These are phyloP conservation scores for Athalia rosae DNA, from an alignment of 2,888 invertebrate species.

Conservation along the genomic window DNA sequence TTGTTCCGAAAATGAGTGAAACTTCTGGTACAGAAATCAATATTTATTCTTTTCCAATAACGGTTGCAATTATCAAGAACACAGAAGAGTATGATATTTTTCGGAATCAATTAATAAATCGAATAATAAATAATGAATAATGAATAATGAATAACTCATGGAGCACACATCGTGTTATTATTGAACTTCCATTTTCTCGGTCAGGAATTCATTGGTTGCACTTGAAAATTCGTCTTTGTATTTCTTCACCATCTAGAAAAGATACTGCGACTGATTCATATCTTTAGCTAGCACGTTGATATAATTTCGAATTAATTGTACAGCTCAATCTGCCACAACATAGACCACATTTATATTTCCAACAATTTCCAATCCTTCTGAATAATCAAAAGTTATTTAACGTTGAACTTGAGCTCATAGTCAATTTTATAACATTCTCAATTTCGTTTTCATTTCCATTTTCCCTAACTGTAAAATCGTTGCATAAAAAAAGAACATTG, in stretches of 20 bases:
- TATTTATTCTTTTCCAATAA: too few species aligned
- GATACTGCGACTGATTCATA: constrained; percentile 47
- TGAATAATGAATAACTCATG: too few species aligned
- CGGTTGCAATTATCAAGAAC: too few species aligned
- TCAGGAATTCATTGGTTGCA: background rate
- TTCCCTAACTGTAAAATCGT: background rate
- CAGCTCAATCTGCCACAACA: constrained; percentile 48
- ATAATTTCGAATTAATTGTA: constrained; percentile 41
- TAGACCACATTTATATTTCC: constrained; percentile 45
- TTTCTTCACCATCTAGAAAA: constrained; percentile 45
- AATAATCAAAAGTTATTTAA: background rate
- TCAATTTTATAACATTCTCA: background rate
- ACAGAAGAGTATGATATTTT: too few species aligned
- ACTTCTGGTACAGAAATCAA: too few species aligned
- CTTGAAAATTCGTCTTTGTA: constrained; percentile 30
- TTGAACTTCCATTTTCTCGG: too few species aligned
- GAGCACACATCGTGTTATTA: too few species aligned
- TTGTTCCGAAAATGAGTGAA: too few species aligned
- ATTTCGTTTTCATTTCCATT: background rate
- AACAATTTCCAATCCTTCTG: constrained; percentile 35
- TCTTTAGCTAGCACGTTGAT: constrained; percentile 44
- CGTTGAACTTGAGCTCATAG: background rate
- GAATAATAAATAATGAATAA: too few species aligned
- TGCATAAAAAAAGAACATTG: background rate
- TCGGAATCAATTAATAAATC: too few species aligned